Evolutionary conservation across 2,888 invertebrate species (phyloP).

Genomic region (Macaria notata): DNA sequence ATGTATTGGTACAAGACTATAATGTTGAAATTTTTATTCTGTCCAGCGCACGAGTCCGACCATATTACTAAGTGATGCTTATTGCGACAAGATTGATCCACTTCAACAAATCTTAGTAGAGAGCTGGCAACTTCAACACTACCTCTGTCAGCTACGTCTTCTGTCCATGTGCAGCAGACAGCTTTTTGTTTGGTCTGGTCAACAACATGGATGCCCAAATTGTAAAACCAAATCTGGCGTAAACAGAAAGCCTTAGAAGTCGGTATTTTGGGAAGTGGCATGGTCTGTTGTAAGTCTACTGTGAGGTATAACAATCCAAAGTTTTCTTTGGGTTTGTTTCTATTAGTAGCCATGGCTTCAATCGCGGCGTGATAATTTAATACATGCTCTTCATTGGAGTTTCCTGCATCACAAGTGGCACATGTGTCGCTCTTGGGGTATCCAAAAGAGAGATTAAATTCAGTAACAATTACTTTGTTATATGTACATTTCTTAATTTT

Average conservation of each 20-base stretch:
- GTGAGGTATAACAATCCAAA: slow-evolving; percentile 17
- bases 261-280: slow-evolving; percentile 2
- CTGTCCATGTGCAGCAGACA: slow-evolving; percentile 29
- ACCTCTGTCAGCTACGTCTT: slow-evolving; percentile 24
- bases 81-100: slow-evolving; percentile 21
- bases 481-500: slow-evolving; percentile 32
- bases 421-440: slow-evolving; percentile 23
- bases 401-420: slow-evolving; percentile 32
- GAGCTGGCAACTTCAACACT: slow-evolving; percentile 23
- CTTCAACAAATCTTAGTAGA: slow-evolving; percentile 25
- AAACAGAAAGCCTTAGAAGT: slow-evolving; percentile 23
- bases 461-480: slow-evolving; percentile 34
- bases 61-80: slow-evolving; percentile 29
- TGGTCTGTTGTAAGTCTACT: slow-evolving; percentile 8
- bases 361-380: slow-evolving; percentile 28
- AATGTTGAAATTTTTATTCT: too few species aligned
- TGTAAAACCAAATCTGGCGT: slow-evolving; percentile 28
- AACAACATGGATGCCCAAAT: slow-evolving; percentile 26
- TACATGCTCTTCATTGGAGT: slow-evolving; percentile 27
- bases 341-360: slow-evolving; percentile 27
- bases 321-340: slow-evolving; percentile 12
- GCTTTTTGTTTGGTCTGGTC: slow-evolving; percentile 27
- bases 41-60: slow-evolving; percentile 31
- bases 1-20: too few species aligned
- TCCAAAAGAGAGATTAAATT: slow-evolving; percentile 40